Percentiles rank a stretch among this genome's conserved stretches.
These are phyloP conservation scores for Chloroceryle aenea DNA, from an alignment of 2,113 vertebrate species.

Conservation along the genomic window DNA sequence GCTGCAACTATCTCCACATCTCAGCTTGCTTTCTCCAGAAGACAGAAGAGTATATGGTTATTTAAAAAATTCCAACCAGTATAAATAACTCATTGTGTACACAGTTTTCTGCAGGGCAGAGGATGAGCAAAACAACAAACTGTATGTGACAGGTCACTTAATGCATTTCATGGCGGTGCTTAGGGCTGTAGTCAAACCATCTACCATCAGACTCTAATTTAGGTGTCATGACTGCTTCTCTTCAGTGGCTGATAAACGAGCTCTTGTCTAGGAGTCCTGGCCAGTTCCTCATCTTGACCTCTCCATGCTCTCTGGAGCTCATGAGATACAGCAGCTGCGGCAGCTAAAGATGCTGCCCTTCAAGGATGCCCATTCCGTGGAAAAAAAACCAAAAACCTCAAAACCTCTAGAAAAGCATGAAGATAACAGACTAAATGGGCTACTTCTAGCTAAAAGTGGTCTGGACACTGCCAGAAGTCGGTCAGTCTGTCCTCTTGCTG, in stretches of 20 bases:
- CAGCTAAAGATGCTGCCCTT: neutral
- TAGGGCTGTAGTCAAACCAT: conserved; percentile 1
- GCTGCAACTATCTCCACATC: neutral
- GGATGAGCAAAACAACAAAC: neutral
- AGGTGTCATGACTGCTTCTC: neutral
- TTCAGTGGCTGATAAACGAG: neutral
- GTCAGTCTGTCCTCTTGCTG: neutral
- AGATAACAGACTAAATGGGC: fast-evolving
- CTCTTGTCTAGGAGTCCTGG: neutral
- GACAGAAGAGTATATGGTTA: neutral
- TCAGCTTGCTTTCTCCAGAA: neutral
- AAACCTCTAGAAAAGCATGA: neutral
- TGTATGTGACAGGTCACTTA: conserved; percentile 12
- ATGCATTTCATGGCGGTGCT: neutral
- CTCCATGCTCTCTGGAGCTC: fast-evolving
- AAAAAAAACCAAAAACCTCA: too few relatives aligned
- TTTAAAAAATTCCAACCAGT: neutral
- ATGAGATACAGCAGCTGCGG: fast-evolving
- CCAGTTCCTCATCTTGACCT: neutral
- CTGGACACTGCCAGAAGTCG: neutral
- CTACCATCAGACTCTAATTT: conserved; percentile 3
- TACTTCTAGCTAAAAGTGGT: neutral
- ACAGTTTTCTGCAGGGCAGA: neutral
- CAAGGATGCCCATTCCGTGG: fast-evolving
- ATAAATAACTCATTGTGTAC: neutral